Conservation (phyloP, 2,113 vertebrate genomes). For the Lasiurus borealis region DNA sequence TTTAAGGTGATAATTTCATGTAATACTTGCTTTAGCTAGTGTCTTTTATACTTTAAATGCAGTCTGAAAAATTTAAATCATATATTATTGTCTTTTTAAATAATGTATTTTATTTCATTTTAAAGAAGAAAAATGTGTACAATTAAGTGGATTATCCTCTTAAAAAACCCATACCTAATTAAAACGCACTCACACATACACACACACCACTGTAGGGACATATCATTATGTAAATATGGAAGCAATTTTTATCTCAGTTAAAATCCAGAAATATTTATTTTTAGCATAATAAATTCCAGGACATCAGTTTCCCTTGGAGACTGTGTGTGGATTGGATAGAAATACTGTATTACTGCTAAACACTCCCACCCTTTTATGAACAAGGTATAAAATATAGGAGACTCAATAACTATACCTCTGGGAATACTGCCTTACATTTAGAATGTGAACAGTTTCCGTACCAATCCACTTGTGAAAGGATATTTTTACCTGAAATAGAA, state of each 20-base stretch:
- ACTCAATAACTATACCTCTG: neutral
- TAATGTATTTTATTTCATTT: slow-evolving; percentile 53
- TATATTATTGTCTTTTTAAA: neutral
- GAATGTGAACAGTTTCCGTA: neutral
- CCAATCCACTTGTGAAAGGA: neutral
- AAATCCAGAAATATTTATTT: neutral
- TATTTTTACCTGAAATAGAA: slow-evolving; percentile 37
- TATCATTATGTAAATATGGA: neutral
- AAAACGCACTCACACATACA: neutral
- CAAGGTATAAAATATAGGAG: neutral
- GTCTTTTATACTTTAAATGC: neutral
- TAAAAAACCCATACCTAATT: neutral
- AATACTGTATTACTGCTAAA: neutral
- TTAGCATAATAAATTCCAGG: neutral
- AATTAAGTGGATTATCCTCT: neutral
- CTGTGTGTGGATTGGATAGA: neutral
- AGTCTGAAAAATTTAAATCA: neutral
- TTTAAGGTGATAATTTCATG: slow-evolving; percentile 18
- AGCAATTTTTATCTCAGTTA: neutral
- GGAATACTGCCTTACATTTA: neutral
- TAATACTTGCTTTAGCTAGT: neutral
- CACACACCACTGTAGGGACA: neutral
- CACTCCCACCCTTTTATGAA: neutral
- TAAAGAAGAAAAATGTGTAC: neutral
- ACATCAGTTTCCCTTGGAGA: neutral